Conservation (phyloP, 2,113 vertebrate genomes). For the Agapornis roseicollis region DNA sequence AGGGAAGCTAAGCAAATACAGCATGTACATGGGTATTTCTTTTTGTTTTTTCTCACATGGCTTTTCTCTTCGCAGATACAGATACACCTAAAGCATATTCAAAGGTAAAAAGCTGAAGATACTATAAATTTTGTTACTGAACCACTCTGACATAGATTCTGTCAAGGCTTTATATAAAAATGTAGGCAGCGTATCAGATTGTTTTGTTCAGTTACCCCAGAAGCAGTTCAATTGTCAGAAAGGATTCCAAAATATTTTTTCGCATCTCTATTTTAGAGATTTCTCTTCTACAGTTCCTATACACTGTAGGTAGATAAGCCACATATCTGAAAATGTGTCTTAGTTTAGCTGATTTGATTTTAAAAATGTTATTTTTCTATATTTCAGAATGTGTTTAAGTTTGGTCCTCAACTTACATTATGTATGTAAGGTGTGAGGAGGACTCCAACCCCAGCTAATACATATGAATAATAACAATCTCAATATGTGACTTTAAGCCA, state of each 20-base stretch:
- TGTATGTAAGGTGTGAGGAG: background rate
- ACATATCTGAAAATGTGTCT: background rate
- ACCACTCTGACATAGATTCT: background rate
- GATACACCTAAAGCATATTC: background rate
- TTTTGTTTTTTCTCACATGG: background rate
- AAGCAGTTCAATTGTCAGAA: background rate
- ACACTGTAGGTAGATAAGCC: background rate
- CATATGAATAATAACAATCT: background rate
- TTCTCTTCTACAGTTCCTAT: background rate
- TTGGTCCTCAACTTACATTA: background rate
- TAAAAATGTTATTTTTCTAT: background rate
- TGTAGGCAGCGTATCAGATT: accelerated
- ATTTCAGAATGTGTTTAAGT: background rate
- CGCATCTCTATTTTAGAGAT: background rate
- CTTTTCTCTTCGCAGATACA: background rate
- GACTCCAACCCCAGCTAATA: background rate
- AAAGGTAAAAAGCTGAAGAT: background rate
- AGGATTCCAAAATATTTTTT: background rate
- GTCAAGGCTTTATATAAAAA: background rate
- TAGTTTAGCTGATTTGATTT: background rate
- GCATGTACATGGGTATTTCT: background rate
- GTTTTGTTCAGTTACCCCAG: background rate
- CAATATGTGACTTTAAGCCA: background rate
- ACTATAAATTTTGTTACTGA: background rate
- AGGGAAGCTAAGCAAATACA: background rate